Percentiles rank a stretch among this genome's conserved stretches.
phyloP scores from a whole-genome alignment of 2,888 invertebrate species.

The Orthonevra nobilis region DNA sequence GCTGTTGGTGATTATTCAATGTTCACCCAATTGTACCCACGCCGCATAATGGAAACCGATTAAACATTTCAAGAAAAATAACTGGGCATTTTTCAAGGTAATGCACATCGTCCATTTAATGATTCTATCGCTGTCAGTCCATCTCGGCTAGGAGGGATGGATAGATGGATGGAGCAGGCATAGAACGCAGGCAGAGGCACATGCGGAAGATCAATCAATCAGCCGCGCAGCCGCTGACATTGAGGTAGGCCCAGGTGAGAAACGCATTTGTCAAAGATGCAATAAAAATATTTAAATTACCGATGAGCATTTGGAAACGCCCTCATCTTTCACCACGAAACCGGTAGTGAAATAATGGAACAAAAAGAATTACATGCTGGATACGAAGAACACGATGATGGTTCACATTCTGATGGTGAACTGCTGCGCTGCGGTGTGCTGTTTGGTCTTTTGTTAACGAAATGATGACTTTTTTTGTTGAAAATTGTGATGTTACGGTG shows the following conservation, averaged over 20 bases:
- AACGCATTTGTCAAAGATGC: slow-evolving; percentile 64
- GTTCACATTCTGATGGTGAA: slow-evolving; percentile 27
- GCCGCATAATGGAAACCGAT: slow-evolving; percentile 38
- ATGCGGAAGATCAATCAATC: slow-evolving; percentile 64
- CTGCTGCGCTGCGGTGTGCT: slow-evolving; percentile 12
- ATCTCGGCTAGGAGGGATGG: background rate
- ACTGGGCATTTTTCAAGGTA: slow-evolving; percentile 45
- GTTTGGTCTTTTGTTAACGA: slow-evolving; percentile 29
- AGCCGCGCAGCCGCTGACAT: slow-evolving; percentile 59
- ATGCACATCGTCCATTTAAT: slow-evolving; percentile 42
- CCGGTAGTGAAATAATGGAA: slow-evolving; percentile 55
- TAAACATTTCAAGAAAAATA: slow-evolving; percentile 47
- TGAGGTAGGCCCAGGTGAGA: slow-evolving; percentile 67
- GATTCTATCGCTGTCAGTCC: slow-evolving; percentile 39
- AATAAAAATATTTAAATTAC: slow-evolving; percentile 66
- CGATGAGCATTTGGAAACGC: slow-evolving; percentile 61
- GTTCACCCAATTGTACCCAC: slow-evolving; percentile 44
- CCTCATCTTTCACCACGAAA: slow-evolving; percentile 53
- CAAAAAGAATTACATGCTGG: slow-evolving; percentile 37
- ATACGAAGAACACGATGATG: slow-evolving; percentile 19
- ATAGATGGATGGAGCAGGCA: background rate
- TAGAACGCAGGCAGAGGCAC: background rate
- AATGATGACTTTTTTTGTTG: slow-evolving; percentile 10
- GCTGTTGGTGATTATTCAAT: slow-evolving; percentile 54
- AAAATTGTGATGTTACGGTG: slow-evolving; percentile 2